These are phyloP conservation scores for Drosophila setosimentum DNA, from an alignment of 2,888 invertebrate species.

Conservation along the genomic window DNA sequence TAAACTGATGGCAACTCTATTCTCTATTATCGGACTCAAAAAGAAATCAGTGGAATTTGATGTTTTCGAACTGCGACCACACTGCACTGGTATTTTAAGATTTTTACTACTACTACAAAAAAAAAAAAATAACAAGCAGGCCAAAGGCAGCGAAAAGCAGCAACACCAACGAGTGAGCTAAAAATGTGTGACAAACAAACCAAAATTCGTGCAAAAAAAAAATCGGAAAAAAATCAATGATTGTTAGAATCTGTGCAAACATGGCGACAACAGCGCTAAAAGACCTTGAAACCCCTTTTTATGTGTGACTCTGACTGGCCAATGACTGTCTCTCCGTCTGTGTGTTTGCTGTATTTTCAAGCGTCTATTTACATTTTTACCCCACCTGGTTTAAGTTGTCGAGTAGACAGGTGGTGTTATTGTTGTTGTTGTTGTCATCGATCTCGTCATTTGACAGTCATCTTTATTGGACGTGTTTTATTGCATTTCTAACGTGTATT, in stretches of 20 bases:
- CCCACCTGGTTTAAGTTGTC: slow-evolving; percentile 67
- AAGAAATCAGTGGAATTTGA: slow-evolving; percentile 12
- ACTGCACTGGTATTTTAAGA: slow-evolving; percentile 59
- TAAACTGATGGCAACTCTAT: slow-evolving; percentile 16
- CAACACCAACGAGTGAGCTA: slow-evolving; percentile 59
- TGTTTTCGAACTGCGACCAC: slow-evolving; percentile 28
- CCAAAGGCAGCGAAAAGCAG: slow-evolving; percentile 51
- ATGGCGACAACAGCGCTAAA: slow-evolving; percentile 27
- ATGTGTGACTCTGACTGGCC: slow-evolving; percentile 6
- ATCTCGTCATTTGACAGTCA: slow-evolving; percentile 37
- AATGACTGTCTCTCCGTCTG: background rate
- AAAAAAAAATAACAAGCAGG: slow-evolving; percentile 47
- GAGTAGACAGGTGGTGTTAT: slow-evolving; percentile 74
- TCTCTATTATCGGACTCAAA: slow-evolving; percentile 10
- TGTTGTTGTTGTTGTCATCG: slow-evolving; percentile 52
- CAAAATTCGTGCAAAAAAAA: slow-evolving; percentile 46
- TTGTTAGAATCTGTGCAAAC: slow-evolving; percentile 36
- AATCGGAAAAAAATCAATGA: slow-evolving; percentile 62
- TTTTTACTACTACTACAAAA: slow-evolving; percentile 42
- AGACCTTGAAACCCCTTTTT: slow-evolving; percentile 61
- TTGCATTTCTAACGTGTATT: slow-evolving; percentile 30
- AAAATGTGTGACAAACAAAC: slow-evolving; percentile 52
- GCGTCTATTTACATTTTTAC: slow-evolving; percentile 69
- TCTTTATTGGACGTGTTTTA: slow-evolving; percentile 36
- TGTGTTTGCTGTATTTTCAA: slow-evolving; percentile 56